Evolutionary conservation across 2,113 vertebrate genomes (phyloP).

Genomic region (Mesitornis unicolor): DNA sequence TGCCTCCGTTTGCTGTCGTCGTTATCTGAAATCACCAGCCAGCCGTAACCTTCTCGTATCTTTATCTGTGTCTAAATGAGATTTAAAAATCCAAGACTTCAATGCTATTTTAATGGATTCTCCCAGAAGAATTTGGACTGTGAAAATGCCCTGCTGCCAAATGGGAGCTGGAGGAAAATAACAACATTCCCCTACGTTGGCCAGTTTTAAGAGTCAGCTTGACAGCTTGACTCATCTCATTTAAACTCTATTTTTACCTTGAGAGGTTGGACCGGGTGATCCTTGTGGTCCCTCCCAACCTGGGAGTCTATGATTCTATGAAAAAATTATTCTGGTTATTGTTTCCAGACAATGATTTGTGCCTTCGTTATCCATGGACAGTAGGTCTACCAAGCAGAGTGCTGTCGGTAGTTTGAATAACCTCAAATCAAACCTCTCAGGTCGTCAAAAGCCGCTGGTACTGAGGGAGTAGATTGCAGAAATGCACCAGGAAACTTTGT

Average conservation of each 20-base stretch:
- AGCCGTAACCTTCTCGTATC: neutral
- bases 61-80: neutral
- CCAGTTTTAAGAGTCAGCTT: too few relatives aligned
- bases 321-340: neutral
- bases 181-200: too few relatives aligned
- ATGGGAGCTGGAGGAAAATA: neutral
- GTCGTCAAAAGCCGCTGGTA: neutral
- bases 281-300: too few relatives aligned
- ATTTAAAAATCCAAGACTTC: neutral
- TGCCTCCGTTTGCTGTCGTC: neutral
- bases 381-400: neutral
- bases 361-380: neutral
- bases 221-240: too few relatives aligned
- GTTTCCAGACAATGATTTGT: neutral
- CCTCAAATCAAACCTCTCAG: neutral
- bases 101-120: conserved; percentile 9
- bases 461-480: neutral
- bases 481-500: neutral
- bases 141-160: neutral
- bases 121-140: conserved; percentile 1
- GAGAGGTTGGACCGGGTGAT: too few relatives aligned
- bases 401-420: neutral
- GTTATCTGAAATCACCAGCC: neutral
- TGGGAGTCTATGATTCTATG: too few relatives aligned
- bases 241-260: too few relatives aligned